A percentile compares a stretch with the other conserved stretches of the same genome.
Conservation (phyloP, 2,113 vertebrate genomes). For the Cyrtonyx montezumae region DNA sequence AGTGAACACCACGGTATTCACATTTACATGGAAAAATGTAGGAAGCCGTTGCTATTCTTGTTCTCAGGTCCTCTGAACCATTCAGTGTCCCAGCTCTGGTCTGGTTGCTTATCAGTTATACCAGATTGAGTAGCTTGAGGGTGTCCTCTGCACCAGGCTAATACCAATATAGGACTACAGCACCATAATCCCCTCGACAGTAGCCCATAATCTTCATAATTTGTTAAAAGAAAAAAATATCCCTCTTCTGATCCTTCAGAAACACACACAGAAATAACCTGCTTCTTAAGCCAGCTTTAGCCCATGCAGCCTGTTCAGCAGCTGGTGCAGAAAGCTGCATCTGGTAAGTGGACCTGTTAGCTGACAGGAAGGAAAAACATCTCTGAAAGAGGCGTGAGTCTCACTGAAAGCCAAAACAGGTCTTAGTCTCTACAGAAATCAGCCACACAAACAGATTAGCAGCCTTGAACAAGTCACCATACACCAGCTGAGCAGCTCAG, state of each 20-base stretch:
- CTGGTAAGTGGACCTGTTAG: background rate
- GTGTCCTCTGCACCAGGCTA: background rate
- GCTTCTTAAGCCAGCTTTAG: background rate
- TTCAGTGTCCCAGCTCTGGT: conserved; percentile 15
- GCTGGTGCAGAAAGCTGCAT: background rate
- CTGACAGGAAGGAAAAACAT: background rate
- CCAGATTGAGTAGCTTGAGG: conserved; percentile 54
- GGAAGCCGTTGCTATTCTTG: background rate
- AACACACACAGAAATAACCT: background rate
- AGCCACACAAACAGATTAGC: background rate
- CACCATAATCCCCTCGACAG: conserved; percentile 1
- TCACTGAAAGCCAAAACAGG: background rate
- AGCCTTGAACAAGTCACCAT: fast-evolving
- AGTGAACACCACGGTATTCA: background rate
- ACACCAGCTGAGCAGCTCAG: background rate
- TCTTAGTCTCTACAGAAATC: background rate
- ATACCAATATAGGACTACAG: background rate
- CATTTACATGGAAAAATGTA: conserved; percentile 53
- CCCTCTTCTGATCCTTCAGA: background rate
- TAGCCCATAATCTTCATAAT: background rate
- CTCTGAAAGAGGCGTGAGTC: background rate
- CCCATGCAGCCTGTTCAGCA: background rate
- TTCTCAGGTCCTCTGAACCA: conserved; percentile 34
- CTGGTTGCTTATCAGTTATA: conserved; percentile 49
- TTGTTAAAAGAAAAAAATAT: background rate